Evolutionary conservation across 2,888 invertebrate species (phyloP).

Genomic region (Dorcus parallelipipedus): DNA sequence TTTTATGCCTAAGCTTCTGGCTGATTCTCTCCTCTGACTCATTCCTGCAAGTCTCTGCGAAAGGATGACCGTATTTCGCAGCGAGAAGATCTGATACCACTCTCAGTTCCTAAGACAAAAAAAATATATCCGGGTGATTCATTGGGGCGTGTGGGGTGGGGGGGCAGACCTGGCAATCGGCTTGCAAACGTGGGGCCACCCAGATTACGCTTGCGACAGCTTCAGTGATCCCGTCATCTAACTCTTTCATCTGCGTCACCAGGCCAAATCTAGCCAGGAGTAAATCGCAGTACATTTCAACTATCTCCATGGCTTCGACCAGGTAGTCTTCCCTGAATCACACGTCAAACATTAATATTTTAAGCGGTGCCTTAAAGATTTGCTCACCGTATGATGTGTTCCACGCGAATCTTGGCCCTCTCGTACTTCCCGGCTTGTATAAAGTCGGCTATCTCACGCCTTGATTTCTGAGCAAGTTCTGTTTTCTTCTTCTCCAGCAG

Average conservation of each 20-base stretch:
- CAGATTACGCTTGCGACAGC: conserved; percentile 95
- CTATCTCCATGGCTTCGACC: conserved; percentile 98
- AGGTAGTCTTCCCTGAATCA: conserved; percentile 87
- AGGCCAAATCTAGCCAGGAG: conserved; percentile 94
- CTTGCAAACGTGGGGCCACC: conserved; percentile 91
- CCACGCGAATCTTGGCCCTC: conserved; percentile 93
- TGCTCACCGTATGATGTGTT: conserved; percentile 85
- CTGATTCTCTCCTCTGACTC: conserved; percentile 74
- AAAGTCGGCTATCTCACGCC: conserved; percentile 97
- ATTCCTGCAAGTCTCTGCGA: conserved; percentile 82
- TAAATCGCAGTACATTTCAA: conserved; percentile 99
- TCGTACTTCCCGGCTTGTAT: conserved; percentile 80
- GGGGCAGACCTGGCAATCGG: conserved; percentile 66
- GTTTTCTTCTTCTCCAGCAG: conserved; percentile 96
- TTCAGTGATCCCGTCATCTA: conserved; percentile 94
- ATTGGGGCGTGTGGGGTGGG: no score
- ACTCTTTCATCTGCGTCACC: conserved; percentile 92
- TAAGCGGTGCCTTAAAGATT: conserved; percentile 1
- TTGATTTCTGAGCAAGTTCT: conserved; percentile 91
- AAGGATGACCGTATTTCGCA: conserved; percentile 91
- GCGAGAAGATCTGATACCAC: conserved; percentile 85
- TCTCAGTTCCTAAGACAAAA: conserved; percentile 57
- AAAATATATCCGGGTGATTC: neutral
- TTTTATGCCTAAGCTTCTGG: conserved; percentile 88
- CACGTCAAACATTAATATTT: neutral